A percentile compares a stretch with the other conserved stretches of the same genome.
Conservation (phyloP, 23 tunicate genomes). For the Corella eumyota region DNA sequence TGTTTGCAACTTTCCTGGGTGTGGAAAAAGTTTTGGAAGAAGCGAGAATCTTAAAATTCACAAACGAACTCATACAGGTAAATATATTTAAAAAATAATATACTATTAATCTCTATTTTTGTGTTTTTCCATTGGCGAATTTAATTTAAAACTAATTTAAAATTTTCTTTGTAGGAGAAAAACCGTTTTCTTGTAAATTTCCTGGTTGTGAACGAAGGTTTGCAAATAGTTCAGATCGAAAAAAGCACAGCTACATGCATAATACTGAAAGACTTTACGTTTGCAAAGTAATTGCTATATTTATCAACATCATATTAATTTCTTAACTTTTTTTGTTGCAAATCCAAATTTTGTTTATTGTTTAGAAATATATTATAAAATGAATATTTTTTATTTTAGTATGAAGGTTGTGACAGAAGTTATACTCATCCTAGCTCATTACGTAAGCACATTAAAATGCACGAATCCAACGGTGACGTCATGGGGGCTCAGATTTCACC, state of each 20-base stretch:
- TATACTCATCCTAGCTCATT: constrained; percentile 81
- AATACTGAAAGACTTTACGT: constrained; percentile 41
- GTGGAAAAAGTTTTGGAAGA: constrained; percentile 57
- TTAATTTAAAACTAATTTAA: too few relatives aligned
- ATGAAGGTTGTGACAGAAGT: constrained; percentile 51
- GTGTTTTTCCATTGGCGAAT: too few relatives aligned
- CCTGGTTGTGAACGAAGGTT: constrained; percentile 58
- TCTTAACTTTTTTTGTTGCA: constrained; percentile 31
- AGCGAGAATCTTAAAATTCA: constrained; percentile 75
- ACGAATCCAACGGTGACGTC: constrained; percentile 45
- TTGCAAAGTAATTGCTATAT: constrained; percentile 38
- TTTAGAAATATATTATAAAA: too few relatives aligned
- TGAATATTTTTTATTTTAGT: constrained; percentile 5
- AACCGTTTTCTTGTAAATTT: constrained; percentile 53
- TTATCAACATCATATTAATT: too few relatives aligned
- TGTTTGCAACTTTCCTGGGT: constrained; percentile 47
- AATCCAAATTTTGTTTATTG: not conserved
- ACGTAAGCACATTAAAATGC: constrained; percentile 56
- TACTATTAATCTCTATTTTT: not conserved
- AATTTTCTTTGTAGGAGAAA: constrained; percentile 29
- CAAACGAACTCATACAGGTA: constrained; percentile 59
- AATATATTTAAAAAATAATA: not conserved
- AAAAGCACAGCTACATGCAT: constrained; percentile 70
- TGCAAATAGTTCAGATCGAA: constrained; percentile 74
- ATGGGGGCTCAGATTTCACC: too few relatives aligned